These are phyloP conservation scores for Noctua janthina DNA, from an alignment of 2,888 invertebrate genomes.

Conservation along the genomic window DNA sequence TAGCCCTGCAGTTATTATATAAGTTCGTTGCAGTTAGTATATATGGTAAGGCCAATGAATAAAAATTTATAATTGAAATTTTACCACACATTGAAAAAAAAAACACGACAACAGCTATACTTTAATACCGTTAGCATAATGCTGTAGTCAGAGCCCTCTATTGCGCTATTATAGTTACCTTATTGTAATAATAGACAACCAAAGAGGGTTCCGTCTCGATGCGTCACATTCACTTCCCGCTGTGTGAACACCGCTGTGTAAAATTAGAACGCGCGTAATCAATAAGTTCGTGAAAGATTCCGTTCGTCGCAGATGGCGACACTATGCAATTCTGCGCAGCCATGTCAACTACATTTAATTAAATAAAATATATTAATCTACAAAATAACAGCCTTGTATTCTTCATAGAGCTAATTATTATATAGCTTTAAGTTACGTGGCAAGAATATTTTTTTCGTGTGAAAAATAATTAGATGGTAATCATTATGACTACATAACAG, in stretches of 20 bases:
- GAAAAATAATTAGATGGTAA: conserved; percentile 10
- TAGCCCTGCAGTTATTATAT: background rate
- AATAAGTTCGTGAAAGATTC: conserved; percentile 73
- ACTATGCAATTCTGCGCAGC: conserved; percentile 69
- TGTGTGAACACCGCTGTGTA: conserved; percentile 61
- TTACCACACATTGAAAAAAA: background rate
- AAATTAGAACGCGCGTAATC: conserved; percentile 82
- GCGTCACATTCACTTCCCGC: conserved; percentile 71
- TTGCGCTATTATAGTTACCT: conserved; percentile 72
- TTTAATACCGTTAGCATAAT: background rate
- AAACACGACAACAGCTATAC: background rate
- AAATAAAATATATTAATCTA: conserved; percentile 12
- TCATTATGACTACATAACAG: conserved; percentile 62
- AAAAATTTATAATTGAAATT: background rate
- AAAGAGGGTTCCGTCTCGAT: conserved; percentile 70
- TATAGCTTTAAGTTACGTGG: background rate
- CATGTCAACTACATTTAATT: conserved; percentile 45
- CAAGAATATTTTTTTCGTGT: background rate
- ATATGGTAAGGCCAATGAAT: background rate
- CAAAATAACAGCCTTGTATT: background rate
- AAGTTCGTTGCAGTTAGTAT: background rate
- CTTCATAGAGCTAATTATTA: background rate
- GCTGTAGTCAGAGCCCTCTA: conserved; percentile 79
- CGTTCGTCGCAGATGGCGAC: conserved; percentile 80
- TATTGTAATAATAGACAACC: conserved; percentile 72